Evolutionary conservation across 2,113 vertebrate species (phyloP), one percentile per base, ranked within the genome.

Genomic region (Oryzias melastigma): DNA sequence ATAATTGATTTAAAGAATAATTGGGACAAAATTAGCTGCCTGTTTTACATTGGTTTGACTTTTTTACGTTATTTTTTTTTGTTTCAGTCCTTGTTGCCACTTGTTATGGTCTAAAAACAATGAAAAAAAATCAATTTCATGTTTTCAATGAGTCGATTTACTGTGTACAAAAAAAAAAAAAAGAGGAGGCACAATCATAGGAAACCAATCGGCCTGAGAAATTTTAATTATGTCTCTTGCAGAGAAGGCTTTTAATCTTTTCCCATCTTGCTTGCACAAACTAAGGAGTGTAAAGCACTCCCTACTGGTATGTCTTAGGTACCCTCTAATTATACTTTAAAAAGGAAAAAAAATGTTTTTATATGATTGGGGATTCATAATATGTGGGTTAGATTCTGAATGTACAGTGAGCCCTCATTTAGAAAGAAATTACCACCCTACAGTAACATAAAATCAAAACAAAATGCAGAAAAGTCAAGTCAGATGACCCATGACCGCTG

Each of bases 241-340:
- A 72, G 75, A 50, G 61, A 72, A 57, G 52, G 54, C 76, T 77
- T 35, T 68, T 81, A 73, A 75, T 81, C 77, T 81, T 66, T 63
- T 63, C 35, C 70, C 70, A 55, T 60, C 58, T 72, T 72, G 46
- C 43, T 57, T 5, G 19, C 50, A 63, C 75, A 74, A 66, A 62
- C 55, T 58, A 51, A 58, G 58, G 51, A 62, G 44, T 27, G 35
- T 66, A 64, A 73, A 61, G 58, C 59, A 42, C 71, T 80, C 62
- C 50, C 58, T 50, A 19, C 58, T 71, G 63, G 64, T 80, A 60
- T 55, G 66, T 62, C 76, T 74, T 43, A 65, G 60, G 47, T 58
- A 59, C 43, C 52, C 68, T 35, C 51, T 69, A 79, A 71, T 81
- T 77, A 70, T 75, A 71, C 43, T 52, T 70, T 52, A 51, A 41